Conservation (phyloP, 2,797 vertebrate genomes). For the Pangasius mekongensis region DNA sequence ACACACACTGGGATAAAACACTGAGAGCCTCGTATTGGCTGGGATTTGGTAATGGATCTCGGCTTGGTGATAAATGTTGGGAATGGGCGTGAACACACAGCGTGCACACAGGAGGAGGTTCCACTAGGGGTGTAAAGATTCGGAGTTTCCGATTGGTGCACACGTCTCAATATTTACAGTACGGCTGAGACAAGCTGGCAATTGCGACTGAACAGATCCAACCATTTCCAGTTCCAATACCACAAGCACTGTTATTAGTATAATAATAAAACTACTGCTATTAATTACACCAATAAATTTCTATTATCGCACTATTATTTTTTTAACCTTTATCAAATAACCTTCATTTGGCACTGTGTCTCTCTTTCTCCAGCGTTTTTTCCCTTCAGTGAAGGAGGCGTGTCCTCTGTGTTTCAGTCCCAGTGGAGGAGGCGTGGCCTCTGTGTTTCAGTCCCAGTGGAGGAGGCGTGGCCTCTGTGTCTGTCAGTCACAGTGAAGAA, state of each 20-base stretch:
- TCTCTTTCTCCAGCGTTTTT: neutral
- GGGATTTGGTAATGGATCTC: constrained; percentile 51
- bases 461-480: neutral
- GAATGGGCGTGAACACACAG: constrained; percentile 54
- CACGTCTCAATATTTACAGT: neutral
- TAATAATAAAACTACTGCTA: neutral
- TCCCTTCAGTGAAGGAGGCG: neutral
- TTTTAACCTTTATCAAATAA: neutral
- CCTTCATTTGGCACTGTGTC: neutral
- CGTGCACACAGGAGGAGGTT: constrained; percentile 16
- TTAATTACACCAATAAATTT: neutral
- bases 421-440: neutral
- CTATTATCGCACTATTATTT: neutral
- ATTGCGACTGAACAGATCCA: neutral
- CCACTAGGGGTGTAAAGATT: constrained; percentile 44
- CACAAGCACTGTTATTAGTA: neutral
- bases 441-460: neutral
- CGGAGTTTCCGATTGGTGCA: neutral
- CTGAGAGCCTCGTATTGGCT: constrained; percentile 45
- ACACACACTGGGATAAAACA: constrained; percentile 40
- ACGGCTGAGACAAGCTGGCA: neutral
- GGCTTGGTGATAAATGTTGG: constrained; percentile 55
- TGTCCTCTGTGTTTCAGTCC: neutral
- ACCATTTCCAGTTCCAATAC: neutral
- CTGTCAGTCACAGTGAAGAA: neutral